Conservation (phyloP, 2,113 vertebrate genomes). For the Clarias batrachus region DNA sequence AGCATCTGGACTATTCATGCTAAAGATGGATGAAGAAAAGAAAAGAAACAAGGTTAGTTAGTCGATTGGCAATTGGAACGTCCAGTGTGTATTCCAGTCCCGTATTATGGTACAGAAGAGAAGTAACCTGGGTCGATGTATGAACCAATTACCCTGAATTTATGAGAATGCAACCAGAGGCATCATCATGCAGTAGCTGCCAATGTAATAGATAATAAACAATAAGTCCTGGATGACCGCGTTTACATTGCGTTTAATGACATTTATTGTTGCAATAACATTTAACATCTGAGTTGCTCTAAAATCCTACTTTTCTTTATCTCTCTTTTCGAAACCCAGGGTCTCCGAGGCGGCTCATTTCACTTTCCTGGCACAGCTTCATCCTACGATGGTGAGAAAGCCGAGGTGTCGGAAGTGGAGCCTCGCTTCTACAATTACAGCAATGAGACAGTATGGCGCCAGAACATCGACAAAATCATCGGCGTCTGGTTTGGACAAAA, state of each 20-base stretch:
- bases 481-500: slow-evolving; percentile 72
- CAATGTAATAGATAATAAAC: background rate
- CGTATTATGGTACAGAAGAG: background rate
- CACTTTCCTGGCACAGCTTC: slow-evolving; percentile 85
- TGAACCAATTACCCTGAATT: background rate
- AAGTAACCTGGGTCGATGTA: background rate
- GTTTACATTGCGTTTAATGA: background rate
- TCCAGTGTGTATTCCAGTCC: too few species aligned
- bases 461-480: slow-evolving; percentile 79
- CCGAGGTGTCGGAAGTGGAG: slow-evolving; percentile 74
- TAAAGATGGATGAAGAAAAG: background rate
- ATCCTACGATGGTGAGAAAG: slow-evolving; percentile 74
- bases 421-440: slow-evolving; percentile 69
- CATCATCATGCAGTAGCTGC: background rate
- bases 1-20: background rate
- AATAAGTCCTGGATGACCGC: background rate
- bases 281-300: background rate
- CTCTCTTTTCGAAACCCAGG: slow-evolving; percentile 66
- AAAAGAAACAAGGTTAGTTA: background rate
- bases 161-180: background rate
- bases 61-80: background rate
- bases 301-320: background rate
- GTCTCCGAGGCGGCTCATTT: slow-evolving; percentile 83
- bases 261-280: background rate
- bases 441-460: slow-evolving; percentile 77